phyloP scores from a whole-genome alignment of 2,797 vertebrate species.

The Typhlichthys eigenmanni region DNA sequence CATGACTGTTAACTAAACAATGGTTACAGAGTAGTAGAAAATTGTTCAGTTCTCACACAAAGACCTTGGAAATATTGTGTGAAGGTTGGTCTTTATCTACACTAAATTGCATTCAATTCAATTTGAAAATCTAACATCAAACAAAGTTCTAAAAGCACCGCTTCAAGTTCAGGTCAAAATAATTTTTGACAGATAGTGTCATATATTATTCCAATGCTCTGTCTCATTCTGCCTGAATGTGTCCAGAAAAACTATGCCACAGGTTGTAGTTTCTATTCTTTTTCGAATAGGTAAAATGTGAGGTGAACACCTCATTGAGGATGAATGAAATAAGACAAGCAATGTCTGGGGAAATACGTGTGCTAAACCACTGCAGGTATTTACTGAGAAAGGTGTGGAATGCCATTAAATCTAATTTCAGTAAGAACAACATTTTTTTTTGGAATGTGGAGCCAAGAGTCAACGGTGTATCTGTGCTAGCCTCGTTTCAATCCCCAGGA shows the following conservation, averaged over 20 bases:
- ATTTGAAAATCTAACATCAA: conserved; percentile 32
- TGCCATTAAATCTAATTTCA: neutral
- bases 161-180: neutral
- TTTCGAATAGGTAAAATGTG: neutral
- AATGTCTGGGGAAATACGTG: neutral
- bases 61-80: conserved; percentile 33
- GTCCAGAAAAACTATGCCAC: neutral
- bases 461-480: neutral
- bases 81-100: conserved; percentile 14
- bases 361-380: neutral
- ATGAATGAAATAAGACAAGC: neutral
- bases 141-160: conserved; percentile 3
- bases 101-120: conserved; percentile 26
- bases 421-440: neutral
- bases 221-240: neutral
- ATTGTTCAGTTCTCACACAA: conserved; percentile 19
- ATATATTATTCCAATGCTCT: neutral
- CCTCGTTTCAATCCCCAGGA: neutral
- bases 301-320: neutral
- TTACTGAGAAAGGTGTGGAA: neutral
- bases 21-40: neutral
- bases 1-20: neutral
- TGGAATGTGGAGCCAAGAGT: neutral
- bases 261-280: neutral
- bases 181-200: too few relatives aligned